A percentile compares a stretch with the other conserved stretches of the same genome.
phyloP scores from a whole-genome alignment of 2,888 invertebrate species.

The Tholera decimalis region DNA sequence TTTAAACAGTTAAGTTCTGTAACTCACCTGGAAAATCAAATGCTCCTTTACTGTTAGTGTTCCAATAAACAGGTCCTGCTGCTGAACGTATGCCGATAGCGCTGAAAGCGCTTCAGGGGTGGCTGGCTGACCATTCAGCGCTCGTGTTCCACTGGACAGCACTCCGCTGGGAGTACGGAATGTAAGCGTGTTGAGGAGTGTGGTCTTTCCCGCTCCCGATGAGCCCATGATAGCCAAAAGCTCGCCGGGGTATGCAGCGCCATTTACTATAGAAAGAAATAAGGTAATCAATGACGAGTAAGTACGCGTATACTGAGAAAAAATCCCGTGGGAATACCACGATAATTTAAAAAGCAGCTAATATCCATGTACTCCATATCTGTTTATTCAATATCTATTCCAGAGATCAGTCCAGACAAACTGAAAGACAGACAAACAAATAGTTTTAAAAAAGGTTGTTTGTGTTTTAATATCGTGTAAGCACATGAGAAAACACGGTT shows the following conservation, averaged over 20 bases:
- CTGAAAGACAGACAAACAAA: too few species aligned
- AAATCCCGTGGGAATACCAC: too few species aligned
- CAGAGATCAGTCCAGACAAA: too few species aligned
- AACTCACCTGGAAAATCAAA: slow-evolving; percentile 95
- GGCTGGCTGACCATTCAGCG: slow-evolving; percentile 95
- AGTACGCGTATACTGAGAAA: neutral
- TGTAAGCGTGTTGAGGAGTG: slow-evolving; percentile 97
- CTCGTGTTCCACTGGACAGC: slow-evolving; percentile 91
- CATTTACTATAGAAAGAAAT: slow-evolving; percentile 92
- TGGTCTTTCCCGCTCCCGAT: slow-evolving; percentile 98
- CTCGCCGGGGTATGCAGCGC: slow-evolving; percentile 96
- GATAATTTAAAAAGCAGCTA: too few species aligned
- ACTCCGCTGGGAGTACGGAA: slow-evolving; percentile 94
- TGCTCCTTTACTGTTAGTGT: slow-evolving; percentile 97
- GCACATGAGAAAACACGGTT: too few species aligned
- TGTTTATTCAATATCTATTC: too few species aligned
- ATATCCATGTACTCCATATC: too few species aligned
- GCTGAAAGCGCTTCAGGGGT: slow-evolving; percentile 94
- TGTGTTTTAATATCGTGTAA: too few species aligned
- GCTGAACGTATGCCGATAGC: slow-evolving; percentile 97
- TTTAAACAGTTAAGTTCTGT: neutral
- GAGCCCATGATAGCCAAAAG: slow-evolving; percentile 97
- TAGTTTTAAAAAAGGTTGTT: too few species aligned
- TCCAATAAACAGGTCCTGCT: slow-evolving; percentile 98
- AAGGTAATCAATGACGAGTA: neutral